Base-by-base conservation (phyloP, 1,140 invertebrate genomes). In the Campodea augens region DNA sequence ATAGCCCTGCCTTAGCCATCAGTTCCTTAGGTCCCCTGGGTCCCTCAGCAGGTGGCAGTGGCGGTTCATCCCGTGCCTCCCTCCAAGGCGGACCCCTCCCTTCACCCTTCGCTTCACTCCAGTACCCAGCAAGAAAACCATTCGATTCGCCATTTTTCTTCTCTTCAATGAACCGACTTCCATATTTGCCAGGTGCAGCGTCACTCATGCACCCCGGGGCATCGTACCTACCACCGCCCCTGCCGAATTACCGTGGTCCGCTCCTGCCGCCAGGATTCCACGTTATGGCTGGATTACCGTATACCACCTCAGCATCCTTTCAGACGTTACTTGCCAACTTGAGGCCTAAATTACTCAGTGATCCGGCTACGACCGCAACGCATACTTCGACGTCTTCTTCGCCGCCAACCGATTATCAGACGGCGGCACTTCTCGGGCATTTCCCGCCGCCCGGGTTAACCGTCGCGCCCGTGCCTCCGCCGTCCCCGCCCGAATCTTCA, bases 301-400 rank as follows among this genome's bases (percentile, higher is more conserved):
- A 50, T 37, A 54, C 56, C 2, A 56, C 61, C n/a, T 54, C 55
- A 0, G 72, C 73, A n/a, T 84, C 85, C 18, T 88, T 88, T 60
- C 85, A 88, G 57, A 81, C 75, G 20, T 67, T 89, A 0, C 60
- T 89, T 44, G 84, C 83, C 5, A 85, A 84, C 50, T 77, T 86
- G 2, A 65, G 72, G 50, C 63, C 65, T 19, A 66, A 71, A 45
- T 54, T 64, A 4, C 57, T 58, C 1, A 74, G 70, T 32, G n/a
- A n/a, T n/a, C 47, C 51, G 19, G 52, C 51, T 37, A 42, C 25
- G 46, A 54, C 47, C 13, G 40, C 38, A 21, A 43, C 48, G 27
- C 50, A 44, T 24, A 47, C 19, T 44, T 51, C 32, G 49, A 50
- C 41, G 50, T 38, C 25, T 41, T n/a, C n/a, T n/a, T n/a, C n/a